Percentiles rank a stretch among this genome's conserved stretches.
phyloP scores from a whole-genome alignment of 1,140 invertebrate species.

The Drosophila burlai region DNA sequence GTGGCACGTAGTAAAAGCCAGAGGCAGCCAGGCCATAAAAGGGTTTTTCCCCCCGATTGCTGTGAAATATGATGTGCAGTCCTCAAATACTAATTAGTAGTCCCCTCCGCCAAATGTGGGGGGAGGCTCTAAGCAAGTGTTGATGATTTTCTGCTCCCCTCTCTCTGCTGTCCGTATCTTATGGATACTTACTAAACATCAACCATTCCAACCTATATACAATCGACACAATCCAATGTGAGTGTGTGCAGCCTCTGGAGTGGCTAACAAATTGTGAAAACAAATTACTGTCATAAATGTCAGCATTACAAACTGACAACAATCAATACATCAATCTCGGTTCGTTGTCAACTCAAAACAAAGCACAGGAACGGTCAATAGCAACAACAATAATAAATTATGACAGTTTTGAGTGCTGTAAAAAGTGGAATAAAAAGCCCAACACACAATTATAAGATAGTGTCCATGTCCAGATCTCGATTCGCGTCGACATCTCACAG shows the following conservation, averaged over 20 bases:
- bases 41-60: slow-evolving; percentile 64
- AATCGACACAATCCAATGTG: neutral
- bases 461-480: slow-evolving; percentile 53
- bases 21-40: slow-evolving; percentile 62
- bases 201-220: slow-evolving; percentile 30
- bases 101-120: slow-evolving; percentile 48
- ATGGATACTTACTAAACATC: slow-evolving; percentile 11
- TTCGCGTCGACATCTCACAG: slow-evolving; percentile 57
- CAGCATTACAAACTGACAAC: slow-evolving; percentile 80
- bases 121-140: slow-evolving; percentile 30
- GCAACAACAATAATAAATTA: slow-evolving; percentile 65
- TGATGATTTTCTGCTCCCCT: slow-evolving; percentile 12
- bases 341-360: slow-evolving; percentile 61
- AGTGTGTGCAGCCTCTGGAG: slow-evolving; percentile 27
- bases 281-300: slow-evolving; percentile 83
- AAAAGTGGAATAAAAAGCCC: slow-evolving; percentile 33
- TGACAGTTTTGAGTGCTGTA: slow-evolving; percentile 74
- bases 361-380: slow-evolving; percentile 31
- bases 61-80: slow-evolving; percentile 76
- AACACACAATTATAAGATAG: slow-evolving; percentile 41
- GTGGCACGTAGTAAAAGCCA: slow-evolving; percentile 72
- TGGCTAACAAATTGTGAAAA: slow-evolving; percentile 77
- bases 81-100: slow-evolving; percentile 69
- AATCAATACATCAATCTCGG: slow-evolving; percentile 80
- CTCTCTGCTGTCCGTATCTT: neutral